Conservation (phyloP, 2,797 vertebrate species). For the Threskiornis aethiopicus region DNA sequence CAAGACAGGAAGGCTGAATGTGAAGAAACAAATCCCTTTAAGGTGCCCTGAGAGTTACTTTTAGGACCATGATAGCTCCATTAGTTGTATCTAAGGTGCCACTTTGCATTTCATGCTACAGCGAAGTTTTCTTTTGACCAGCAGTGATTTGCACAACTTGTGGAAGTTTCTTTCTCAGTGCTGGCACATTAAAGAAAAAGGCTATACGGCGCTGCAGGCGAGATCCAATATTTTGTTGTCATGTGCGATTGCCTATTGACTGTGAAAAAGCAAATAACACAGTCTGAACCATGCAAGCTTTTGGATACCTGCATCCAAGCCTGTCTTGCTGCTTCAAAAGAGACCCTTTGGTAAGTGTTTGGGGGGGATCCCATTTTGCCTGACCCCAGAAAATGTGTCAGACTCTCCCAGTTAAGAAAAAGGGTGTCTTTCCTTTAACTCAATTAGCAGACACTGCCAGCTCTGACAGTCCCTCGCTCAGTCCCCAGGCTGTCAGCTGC, state of each 20-base stretch:
- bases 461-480: conserved; percentile 30
- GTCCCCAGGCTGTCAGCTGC: conserved; percentile 56
- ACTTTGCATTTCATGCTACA: conserved; percentile 59
- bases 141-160: conserved; percentile 46
- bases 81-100: conserved; percentile 23
- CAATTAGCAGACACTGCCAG: conserved; percentile 28
- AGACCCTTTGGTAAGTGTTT: background rate
- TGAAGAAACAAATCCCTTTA: background rate
- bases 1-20: background rate
- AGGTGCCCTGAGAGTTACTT: conserved; percentile 46
- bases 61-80: conserved; percentile 45
- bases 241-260: conserved; percentile 33
- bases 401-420: background rate
- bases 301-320: background rate
- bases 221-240: conserved; percentile 55
- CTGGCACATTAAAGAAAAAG: conserved; percentile 52
- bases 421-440: background rate
- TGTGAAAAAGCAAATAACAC: conserved; percentile 54
- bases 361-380: background rate
- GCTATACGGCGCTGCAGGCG: background rate
- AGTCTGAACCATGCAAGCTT: background rate
- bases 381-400: conserved; percentile 6
- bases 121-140: conserved; percentile 12
- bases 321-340: background rate
- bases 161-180: conserved; percentile 40